These are phyloP conservation scores for Piscicola geometra DNA, from an alignment of 2,888 invertebrate species.

Conservation along the genomic window DNA sequence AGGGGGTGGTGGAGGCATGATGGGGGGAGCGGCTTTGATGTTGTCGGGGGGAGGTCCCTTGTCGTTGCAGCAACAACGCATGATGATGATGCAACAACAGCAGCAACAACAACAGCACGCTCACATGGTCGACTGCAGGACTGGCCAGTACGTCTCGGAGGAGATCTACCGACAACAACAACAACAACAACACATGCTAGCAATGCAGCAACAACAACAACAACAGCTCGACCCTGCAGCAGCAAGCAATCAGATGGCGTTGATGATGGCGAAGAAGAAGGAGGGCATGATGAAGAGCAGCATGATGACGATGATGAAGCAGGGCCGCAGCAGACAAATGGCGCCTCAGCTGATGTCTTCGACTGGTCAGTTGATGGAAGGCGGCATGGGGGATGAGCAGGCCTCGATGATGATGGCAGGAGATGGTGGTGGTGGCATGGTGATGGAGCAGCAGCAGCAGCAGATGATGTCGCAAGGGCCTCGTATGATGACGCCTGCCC, in stretches of 20 bases:
- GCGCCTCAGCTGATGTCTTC: slow-evolving; percentile 27
- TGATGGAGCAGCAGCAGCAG: slow-evolving; percentile 30
- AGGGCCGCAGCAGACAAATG: slow-evolving; percentile 30
- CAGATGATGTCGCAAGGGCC: slow-evolving; percentile 29
- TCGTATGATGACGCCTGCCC: slow-evolving; percentile 26
- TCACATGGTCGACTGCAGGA: slow-evolving; percentile 48
- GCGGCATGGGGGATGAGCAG: slow-evolving; percentile 34
- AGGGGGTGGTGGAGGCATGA: slow-evolving; percentile 20
- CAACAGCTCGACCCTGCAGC: slow-evolving; percentile 2
- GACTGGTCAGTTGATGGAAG: slow-evolving; percentile 25
- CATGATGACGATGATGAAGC: slow-evolving; percentile 34
- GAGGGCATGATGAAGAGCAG: slow-evolving; percentile 33
- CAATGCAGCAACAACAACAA: slow-evolving; percentile 38
- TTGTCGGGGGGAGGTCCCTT: slow-evolving; percentile 27
- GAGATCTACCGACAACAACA: slow-evolving; percentile 27
- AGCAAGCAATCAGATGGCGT: slow-evolving; percentile 33
- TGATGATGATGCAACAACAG: slow-evolving; percentile 33
- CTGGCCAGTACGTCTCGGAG: slow-evolving; percentile 26
- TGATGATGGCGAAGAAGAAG: slow-evolving; percentile 35
- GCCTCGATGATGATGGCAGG: slow-evolving; percentile 25
- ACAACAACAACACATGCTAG: slow-evolving; percentile 3
- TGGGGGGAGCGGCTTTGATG: slow-evolving; percentile 19
- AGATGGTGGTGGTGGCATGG: slow-evolving; percentile 20
- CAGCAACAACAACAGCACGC: slow-evolving; percentile 39
- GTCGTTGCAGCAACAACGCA: slow-evolving; percentile 26